These are phyloP conservation scores for Pseudomyrmex cubaensis DNA, from an alignment of 1,140 invertebrate species.

Conservation along the genomic window DNA sequence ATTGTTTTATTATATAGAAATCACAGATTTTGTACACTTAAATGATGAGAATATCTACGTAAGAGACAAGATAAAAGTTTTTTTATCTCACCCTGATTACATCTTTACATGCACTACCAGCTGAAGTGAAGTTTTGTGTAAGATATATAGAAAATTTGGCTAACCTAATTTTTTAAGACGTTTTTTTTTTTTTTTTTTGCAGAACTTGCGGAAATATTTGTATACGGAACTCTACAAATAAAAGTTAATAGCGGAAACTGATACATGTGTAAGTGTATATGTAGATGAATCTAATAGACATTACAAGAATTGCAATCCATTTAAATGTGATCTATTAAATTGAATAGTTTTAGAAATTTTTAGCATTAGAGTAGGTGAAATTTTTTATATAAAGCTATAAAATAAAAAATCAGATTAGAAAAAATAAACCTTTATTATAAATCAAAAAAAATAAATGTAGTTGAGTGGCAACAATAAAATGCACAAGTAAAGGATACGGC, in stretches of 20 bases:
- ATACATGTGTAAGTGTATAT: background rate
- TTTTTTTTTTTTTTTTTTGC: slow-evolving; percentile 7
- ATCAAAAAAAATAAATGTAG: slow-evolving; percentile 41
- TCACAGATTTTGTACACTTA: too few relatives aligned
- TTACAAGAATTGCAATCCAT: too few relatives aligned
- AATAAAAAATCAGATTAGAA: background rate
- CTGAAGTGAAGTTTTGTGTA: slow-evolving; percentile 61
- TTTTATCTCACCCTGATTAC: slow-evolving; percentile 66
- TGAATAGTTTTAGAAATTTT: too few relatives aligned
- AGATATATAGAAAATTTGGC: background rate
- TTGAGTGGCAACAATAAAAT: slow-evolving; percentile 59
- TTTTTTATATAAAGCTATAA: background rate
- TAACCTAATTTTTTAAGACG: background rate
- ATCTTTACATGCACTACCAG: slow-evolving; percentile 77
- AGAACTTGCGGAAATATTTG: background rate
- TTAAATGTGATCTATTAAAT: too few relatives aligned
- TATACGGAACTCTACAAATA: background rate
- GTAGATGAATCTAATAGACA: background rate
- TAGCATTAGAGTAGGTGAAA: too few relatives aligned
- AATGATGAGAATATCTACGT: slow-evolving; percentile 64
- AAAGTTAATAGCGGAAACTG: background rate
- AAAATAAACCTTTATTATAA: slow-evolving; percentile 52
- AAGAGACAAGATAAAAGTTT: slow-evolving; percentile 57
- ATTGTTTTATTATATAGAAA: too few relatives aligned
- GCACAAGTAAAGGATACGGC: slow-evolving; percentile 54